Evolutionary conservation across 35 echinoderm and acorn worm species (phyloP).

Genomic region (Diadema setosum): DNA sequence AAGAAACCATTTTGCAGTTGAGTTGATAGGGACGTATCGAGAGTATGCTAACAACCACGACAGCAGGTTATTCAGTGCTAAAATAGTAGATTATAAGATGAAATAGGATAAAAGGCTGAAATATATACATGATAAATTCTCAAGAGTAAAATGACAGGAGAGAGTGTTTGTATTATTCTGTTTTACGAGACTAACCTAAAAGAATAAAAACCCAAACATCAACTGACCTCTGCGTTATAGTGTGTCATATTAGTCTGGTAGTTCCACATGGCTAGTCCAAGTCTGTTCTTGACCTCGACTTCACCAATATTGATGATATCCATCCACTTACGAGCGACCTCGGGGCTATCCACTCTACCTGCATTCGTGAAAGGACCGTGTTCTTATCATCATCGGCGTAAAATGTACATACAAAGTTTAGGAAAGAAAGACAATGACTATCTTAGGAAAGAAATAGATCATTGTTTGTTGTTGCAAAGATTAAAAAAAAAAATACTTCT

Average conservation of each 20-base stretch:
- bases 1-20: too few species aligned
- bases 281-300: not conserved
- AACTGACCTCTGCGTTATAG: not conserved
- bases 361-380: not conserved
- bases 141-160: too few species aligned
- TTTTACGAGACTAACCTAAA: too few species aligned
- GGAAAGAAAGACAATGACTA: not conserved
- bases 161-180: too few species aligned
- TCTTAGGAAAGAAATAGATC: not conserved
- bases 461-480: not conserved
- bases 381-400: not conserved
- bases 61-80: too few species aligned
- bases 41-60: too few species aligned
- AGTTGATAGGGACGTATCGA: too few species aligned
- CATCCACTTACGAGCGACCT: not conserved
- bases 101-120: too few species aligned
- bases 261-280: not conserved
- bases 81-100: too few species aligned
- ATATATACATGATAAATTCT: too few species aligned
- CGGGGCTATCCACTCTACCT: not conserved
- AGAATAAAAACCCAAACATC: not conserved
- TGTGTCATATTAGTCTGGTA: not conserved
- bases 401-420: not conserved
- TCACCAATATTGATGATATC: not conserved
- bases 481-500: not conserved